Conservation (phyloP, 2,797 vertebrate genomes). For the Adrianichthys oophorus region DNA sequence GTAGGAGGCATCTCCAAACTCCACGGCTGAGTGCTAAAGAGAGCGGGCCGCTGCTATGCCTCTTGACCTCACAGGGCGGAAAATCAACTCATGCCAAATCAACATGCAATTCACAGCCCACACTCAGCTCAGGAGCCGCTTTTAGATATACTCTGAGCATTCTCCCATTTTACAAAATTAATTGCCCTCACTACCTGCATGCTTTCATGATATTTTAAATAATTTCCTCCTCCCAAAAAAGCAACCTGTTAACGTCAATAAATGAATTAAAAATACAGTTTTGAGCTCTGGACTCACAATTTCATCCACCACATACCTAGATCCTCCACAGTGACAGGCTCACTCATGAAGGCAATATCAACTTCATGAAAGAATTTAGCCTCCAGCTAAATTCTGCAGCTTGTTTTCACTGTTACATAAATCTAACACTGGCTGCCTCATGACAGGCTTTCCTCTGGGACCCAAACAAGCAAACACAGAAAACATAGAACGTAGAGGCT, state of each 20-base stretch:
- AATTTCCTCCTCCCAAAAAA: slow-evolving; percentile 7
- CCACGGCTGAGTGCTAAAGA: slow-evolving; percentile 36
- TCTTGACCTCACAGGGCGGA: slow-evolving; percentile 50
- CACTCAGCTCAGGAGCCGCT: slow-evolving; percentile 24
- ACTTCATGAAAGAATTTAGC: slow-evolving; percentile 31
- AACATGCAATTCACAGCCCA: slow-evolving; percentile 38
- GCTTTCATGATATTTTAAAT: slow-evolving; percentile 9
- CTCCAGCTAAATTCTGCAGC: slow-evolving; percentile 23
- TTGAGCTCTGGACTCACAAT: slow-evolving; percentile 13
- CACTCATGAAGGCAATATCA: slow-evolving; percentile 30
- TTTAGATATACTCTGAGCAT: slow-evolving; percentile 12
- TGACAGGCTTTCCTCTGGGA: slow-evolving; percentile 29
- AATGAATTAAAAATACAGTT: slow-evolving; percentile 17
- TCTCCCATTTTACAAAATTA: slow-evolving; percentile 9
- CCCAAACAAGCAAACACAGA: not conserved
- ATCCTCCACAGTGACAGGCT: slow-evolving; percentile 12
- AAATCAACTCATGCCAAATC: slow-evolving; percentile 50
- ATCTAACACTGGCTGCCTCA: slow-evolving; percentile 4
- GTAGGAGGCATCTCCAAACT: slow-evolving; percentile 38
- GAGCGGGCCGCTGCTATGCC: slow-evolving; percentile 54
- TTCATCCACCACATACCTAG: slow-evolving; percentile 12
- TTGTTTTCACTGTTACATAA: slow-evolving; percentile 28
- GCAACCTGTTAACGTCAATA: slow-evolving; percentile 21
- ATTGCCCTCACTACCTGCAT: slow-evolving; percentile 1
- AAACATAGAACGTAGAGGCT: slow-evolving; percentile 7